Conservation (phyloP, 2,113 vertebrate species). For the Trematocara unimaculatum region DNA sequence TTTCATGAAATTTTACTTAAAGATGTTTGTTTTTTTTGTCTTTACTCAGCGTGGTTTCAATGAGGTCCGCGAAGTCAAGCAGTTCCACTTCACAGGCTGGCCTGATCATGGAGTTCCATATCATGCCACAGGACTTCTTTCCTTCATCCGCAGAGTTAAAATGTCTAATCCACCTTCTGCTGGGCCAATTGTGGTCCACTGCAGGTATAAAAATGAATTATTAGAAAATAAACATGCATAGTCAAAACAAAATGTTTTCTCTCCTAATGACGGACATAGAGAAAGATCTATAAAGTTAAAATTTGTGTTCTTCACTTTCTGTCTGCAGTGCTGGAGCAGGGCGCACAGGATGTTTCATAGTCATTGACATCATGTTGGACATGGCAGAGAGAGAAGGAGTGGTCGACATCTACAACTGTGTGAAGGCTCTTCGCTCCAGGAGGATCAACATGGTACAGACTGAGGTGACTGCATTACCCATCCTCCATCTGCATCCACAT, state of each 20-base stretch:
- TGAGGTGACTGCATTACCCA: conserved; percentile 84
- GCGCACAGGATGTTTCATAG: conserved; percentile 94
- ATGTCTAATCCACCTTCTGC: conserved; percentile 95
- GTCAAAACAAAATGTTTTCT: not conserved
- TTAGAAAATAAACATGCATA: not conserved
- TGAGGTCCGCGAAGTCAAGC: conserved; percentile 96
- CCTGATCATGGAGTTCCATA: conserved; percentile 98
- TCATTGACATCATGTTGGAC: conserved; percentile 99
- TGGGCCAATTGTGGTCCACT: conserved; percentile 95
- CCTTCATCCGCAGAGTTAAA: conserved; percentile 95
- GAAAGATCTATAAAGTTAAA: not conserved
- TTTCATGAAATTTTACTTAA: not conserved
- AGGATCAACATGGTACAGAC: conserved; percentile 99
- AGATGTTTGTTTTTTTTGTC: not conserved
- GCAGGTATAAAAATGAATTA: conserved; percentile 78
- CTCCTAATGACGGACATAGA: not conserved
- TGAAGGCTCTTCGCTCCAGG: conserved; percentile 92
- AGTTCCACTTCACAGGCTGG: conserved; percentile 99
- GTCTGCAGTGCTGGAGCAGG: conserved; percentile 88
- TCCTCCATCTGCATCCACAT: conserved; percentile 65
- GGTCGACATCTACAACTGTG: conserved; percentile 99
- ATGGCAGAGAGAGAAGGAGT: conserved; percentile 99
- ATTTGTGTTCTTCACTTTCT: not conserved
- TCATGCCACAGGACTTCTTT: conserved; percentile 93
- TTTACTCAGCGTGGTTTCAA: conserved; percentile 86